Conservation (phyloP, 1,140 invertebrate species). For the Calliopsis andreniformis region DNA sequence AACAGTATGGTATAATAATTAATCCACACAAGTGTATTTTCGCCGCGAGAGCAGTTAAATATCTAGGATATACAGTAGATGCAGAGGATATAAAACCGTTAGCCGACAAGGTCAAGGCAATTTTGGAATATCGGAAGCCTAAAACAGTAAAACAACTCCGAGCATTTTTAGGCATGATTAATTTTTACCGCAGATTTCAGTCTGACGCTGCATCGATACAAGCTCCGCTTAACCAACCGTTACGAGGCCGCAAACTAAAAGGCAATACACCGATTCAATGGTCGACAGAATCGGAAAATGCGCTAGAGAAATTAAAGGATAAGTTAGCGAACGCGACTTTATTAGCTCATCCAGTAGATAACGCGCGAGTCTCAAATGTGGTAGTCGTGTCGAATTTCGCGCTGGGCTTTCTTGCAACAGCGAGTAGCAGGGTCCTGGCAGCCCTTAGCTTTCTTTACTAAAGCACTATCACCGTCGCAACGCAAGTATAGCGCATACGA, state of each 20-base stretch:
- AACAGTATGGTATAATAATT: too few relatives aligned
- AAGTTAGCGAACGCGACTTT: neutral
- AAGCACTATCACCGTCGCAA: neutral
- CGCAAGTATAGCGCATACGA: neutral
- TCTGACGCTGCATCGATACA: neutral
- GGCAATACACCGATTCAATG: neutral
- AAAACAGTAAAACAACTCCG: neutral
- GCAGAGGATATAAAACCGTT: neutral
- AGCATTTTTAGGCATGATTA: neutral
- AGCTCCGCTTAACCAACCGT: neutral
- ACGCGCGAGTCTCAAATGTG: neutral
- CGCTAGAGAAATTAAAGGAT: neutral
- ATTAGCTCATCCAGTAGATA: neutral
- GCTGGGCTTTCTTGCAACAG: too few relatives aligned
- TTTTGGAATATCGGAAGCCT: neutral
- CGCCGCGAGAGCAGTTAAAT: neutral
- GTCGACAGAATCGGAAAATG: neutral
- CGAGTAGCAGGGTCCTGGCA: neutral
- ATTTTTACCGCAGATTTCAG: constrained; percentile 1
- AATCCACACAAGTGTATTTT: too few relatives aligned
- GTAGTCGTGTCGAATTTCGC: neutral
- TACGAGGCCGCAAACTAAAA: neutral
- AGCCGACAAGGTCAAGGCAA: neutral
- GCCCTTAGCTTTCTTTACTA: too few relatives aligned
- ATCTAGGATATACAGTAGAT: neutral